Percentiles rank a stretch among this genome's conserved stretches.
phyloP scores from a whole-genome alignment of 2,113 vertebrate species.

The Lamprotornis superbus region DNA sequence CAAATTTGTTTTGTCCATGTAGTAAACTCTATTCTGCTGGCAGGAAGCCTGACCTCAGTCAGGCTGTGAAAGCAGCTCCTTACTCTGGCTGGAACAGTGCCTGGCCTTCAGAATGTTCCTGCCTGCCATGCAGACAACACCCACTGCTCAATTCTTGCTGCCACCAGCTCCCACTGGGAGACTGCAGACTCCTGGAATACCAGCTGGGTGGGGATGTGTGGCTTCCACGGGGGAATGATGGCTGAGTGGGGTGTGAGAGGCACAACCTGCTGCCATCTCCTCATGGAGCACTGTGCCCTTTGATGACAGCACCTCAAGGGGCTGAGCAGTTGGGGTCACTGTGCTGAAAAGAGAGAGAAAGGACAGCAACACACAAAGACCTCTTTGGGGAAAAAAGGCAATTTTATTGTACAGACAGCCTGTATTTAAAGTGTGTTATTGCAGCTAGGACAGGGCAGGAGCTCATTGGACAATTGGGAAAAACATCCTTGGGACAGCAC shows the following conservation, averaged over 20 bases:
- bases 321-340: no score
- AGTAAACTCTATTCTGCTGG: background rate
- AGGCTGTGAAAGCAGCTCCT: background rate
- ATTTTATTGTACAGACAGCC: no score
- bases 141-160: background rate
- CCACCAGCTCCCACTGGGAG: background rate
- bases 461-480: no score
- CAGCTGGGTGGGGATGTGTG: background rate
- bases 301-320: background rate
- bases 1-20: conserved; percentile 21
- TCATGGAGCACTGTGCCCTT: background rate
- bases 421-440: no score
- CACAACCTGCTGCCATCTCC: background rate
- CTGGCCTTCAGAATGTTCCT: background rate
- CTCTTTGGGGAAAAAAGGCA: no score
- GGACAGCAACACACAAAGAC: no score
- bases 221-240: rapidly evolving
- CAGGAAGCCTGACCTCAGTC: background rate
- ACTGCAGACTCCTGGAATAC: background rate
- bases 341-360: no score
- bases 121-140: background rate
- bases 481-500: no score
- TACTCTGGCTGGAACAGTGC: background rate
- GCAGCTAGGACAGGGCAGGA: no score
- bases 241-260: background rate